phyloP scores from a whole-genome alignment of 2,888 invertebrate genomes.

The Melitaea athalia region DNA sequence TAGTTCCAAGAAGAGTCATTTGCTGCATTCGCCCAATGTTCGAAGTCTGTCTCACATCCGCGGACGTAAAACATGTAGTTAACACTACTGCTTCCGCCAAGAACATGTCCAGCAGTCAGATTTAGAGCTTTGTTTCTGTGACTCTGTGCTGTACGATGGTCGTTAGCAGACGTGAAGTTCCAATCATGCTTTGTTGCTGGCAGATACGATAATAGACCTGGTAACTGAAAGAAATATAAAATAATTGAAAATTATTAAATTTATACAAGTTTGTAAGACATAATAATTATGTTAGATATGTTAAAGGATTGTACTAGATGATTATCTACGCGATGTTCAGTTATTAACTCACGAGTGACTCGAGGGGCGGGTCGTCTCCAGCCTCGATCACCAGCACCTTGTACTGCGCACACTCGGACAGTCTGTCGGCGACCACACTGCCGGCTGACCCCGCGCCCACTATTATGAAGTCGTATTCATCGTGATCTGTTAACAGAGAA shows the following conservation, averaged over 20 bases:
- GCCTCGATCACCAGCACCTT: conserved; percentile 47
- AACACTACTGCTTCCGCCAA: conserved; percentile 55
- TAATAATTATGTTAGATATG: conserved; percentile 42
- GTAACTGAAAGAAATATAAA: conserved; percentile 42
- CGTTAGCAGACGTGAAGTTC: conserved; percentile 46
- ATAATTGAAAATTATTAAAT: neutral
- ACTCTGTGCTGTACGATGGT: conserved; percentile 42
- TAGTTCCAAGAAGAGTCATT: conserved; percentile 50
- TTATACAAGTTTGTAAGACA: too few species aligned
- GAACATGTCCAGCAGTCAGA: conserved; percentile 51
- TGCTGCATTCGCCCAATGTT: conserved; percentile 46
- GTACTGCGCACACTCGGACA: conserved; percentile 29
- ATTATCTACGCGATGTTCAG: too few species aligned
- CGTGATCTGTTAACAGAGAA: too few species aligned
- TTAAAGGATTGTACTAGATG: too few species aligned
- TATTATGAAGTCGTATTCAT: conserved; percentile 49
- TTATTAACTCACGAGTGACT: conserved; percentile 41
- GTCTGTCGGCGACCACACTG: neutral
- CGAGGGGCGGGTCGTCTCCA: conserved; percentile 45
- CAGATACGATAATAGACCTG: conserved; percentile 45
- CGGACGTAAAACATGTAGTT: conserved; percentile 47
- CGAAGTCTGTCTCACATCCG: conserved; percentile 47
- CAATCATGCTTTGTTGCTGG: conserved; percentile 46
- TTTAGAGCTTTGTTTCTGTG: conserved; percentile 29
- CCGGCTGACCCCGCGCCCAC: conserved; percentile 54